Evolutionary conservation across 2,888 invertebrate species (phyloP), one percentile per base, ranked within the genome.

Genomic region (Adelphocoris suturalis): DNA sequence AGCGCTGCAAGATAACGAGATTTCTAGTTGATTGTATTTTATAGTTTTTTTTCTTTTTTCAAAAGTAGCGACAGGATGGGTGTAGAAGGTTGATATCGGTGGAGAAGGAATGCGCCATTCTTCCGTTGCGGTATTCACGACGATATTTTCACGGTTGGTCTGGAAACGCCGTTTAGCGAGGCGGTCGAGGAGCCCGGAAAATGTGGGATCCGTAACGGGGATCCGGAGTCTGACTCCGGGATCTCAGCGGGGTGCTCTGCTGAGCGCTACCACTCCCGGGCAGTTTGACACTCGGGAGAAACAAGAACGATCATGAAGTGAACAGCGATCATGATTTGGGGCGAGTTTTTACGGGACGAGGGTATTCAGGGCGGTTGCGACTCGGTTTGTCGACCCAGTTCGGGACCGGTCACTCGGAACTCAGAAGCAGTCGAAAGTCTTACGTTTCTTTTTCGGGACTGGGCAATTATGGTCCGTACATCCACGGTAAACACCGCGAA

Each of bases 61-160:
- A n/a, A 3, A 9, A n/a, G 61, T 16, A 19, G 19, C 9, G 2
- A 61, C 9, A 19, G 61, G n/a, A n/a, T 68, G 4, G 68, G 3
- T 19, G 2, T 1, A 19, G 27, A 68, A 68, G 68, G 68, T 23
- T 11, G 2, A 23, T 13, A 5, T 23, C 13, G 11, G 27, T 12
- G 19, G 23, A 11, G 23, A 81, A 82, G 82, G 52, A 48, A 82
- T 82, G 81, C 81, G n/a, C 27, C 52, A 19, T 27, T 82, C 48
- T 52, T 19, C 27, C 19, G 12, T 7, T 1, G 23, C 0, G 23
- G 86, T 47, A 82, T 86, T 19, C 86, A 48, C 46, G 75, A 86
- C 75, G 75, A 86, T 86, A 86, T 86, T 86, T 86, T 86, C 86
- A 86, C 86, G 86, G 86, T 86, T 86, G 76, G 75, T 48, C 86